Conservation (phyloP, 1,140 invertebrate species). For the Myzus persicae region DNA sequence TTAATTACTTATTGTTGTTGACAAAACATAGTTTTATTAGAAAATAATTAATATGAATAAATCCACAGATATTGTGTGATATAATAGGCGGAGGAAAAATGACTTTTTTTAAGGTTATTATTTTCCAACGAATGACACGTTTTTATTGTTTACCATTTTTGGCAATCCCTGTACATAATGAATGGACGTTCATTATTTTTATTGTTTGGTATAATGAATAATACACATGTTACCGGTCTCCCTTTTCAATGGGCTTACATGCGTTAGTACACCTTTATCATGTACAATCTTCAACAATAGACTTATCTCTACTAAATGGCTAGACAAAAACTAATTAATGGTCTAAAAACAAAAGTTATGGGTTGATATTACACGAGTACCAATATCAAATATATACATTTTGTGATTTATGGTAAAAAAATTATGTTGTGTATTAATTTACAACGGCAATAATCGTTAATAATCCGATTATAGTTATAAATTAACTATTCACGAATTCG, state of each 20-base stretch:
- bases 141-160: conserved; percentile 24
- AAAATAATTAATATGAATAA: neutral
- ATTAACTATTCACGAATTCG: neutral
- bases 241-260: neutral
- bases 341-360: neutral
- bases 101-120: neutral
- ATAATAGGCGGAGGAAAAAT: neutral
- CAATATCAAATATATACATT: neutral
- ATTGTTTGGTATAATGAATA: conserved; percentile 35
- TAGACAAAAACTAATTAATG: neutral
- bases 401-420: neutral
- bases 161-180: neutral
- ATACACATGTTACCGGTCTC: conserved; percentile 22
- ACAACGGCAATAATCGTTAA: neutral
- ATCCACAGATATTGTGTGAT: neutral
- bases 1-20: neutral
- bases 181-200: conserved; percentile 13
- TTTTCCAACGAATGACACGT: neutral
- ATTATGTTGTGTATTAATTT: neutral
- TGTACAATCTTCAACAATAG: conserved; percentile 25
- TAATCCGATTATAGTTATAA: neutral
- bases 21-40: neutral
- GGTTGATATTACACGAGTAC: neutral
- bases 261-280: neutral
- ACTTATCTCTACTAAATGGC: neutral